Evolutionary conservation across 2,113 vertebrate genomes (phyloP), one percentile per base, ranked within the genome.

Genomic region (Nerophis ophidion): DNA sequence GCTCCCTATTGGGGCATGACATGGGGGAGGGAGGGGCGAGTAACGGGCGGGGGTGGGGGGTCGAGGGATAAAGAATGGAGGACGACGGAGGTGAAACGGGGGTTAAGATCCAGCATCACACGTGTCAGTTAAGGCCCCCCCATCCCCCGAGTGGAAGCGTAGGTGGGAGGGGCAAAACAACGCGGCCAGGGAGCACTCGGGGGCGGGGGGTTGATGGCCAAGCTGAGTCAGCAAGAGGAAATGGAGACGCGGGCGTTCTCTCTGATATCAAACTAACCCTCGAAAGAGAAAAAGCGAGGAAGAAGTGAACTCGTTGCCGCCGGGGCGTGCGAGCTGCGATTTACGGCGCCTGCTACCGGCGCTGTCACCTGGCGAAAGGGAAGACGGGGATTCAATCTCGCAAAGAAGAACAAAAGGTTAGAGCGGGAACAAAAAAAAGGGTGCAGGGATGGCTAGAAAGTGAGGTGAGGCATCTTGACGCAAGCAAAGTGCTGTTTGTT

Each of bases 271-370:
- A 62, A 62, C 59, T 57, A 77, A 61, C 74, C 67, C 61, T 58
- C 40, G 64, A 50, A 57, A 74, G 63, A 79, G 51, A 78, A 9
- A 42, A 10, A 55, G 10, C 9, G 52, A 55, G 15, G 16, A 35
- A 42, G 16, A 56, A 56, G 54, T 44, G 54, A 56, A 80, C 79
- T 74, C 77, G 74, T 79, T 76, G 61, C 75, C 79, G 79, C 71
- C 75, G 66, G 69, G 55, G 66, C 78, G 77, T 63, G 70, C 58
- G 79, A 78, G 84, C 81, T 80, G 54, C 65, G 74, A 71, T 88
- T 84, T 86, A 76, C 82, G 46, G 17, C 67, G 66, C 78, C 72
- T 72, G 77, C 71, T 76, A 79, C 51, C 65, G 60, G 73, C 66
- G 33, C 69, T 67, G 77, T 75, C 70, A 73, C 80, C 78, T 80